Evolutionary conservation across 2,888 invertebrate genomes (phyloP).

Genomic region (Amphipoea oculea): DNA sequence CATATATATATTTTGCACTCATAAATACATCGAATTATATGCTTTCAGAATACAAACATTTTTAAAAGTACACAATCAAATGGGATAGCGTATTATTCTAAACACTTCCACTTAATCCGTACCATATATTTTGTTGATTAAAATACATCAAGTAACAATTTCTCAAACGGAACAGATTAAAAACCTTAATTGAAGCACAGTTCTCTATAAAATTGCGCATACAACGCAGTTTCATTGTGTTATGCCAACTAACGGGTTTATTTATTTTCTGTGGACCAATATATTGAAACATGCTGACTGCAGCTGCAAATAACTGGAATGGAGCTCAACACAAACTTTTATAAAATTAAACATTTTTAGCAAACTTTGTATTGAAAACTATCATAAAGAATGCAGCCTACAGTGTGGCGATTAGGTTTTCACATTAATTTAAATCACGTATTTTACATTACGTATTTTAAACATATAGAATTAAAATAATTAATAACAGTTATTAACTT

Average conservation of each 20-base stretch:
- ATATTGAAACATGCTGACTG: conserved; percentile 58
- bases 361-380: background rate
- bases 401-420: background rate
- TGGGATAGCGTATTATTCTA: background rate
- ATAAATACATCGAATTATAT: background rate
- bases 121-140: background rate
- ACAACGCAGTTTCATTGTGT: conserved; percentile 45
- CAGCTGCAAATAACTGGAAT: conserved; percentile 51
- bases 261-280: conserved; percentile 58
- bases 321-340: conserved; percentile 26
- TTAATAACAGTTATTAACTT: no score
- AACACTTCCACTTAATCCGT: background rate
- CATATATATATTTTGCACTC: background rate
- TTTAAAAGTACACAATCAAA: background rate
- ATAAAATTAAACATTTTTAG: conserved; percentile 14
- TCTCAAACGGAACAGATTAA: conserved; percentile 30
- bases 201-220: background rate
- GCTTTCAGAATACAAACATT: background rate
- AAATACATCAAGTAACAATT: conserved; percentile 4
- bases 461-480: background rate
- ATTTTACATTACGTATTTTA: background rate
- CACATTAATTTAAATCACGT: background rate
- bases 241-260: conserved; percentile 47
- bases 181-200: conserved; percentile 23
- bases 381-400: background rate